Base-by-base conservation (phyloP, 2,888 invertebrate species). In the Pimpla rufipes region DNA sequence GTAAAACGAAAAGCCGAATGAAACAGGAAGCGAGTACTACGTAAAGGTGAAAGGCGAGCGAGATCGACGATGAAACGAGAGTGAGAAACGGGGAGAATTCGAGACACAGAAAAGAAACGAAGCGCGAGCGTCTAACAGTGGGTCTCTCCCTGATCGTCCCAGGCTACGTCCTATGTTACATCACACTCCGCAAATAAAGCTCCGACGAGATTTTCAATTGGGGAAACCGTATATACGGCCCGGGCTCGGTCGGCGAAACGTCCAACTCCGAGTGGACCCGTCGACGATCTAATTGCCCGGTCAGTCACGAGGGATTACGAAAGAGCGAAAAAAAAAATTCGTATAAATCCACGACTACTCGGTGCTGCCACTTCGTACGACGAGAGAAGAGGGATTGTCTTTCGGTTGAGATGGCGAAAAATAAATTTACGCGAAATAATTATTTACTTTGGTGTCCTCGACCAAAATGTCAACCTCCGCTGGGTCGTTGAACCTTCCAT, bases 131-230 rank as follows among this genome's bases (percentile, higher is more conserved):
- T 79, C 55, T 47, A 74, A 59, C 70, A 66, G 70, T 62, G 21
- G 64, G 68, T 55, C 45, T 55, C 45, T 78, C 71, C 29, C 29
- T 29, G 29, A 2, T 75, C 59, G 55, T 57, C 1, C 50, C 67
- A 40, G 70, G 70, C 76, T 81, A 35, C 21, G 55, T 66, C 29
- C 68, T 62, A 50, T 64, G 81, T 66, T 52, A 75, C 77, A 83
- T 81, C 84, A 79, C 78, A 84, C 85, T 85, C 81, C 70, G 79
- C 80, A 86, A 86, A 86, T 83, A 86, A 84, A 84, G 80, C 83
- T 59, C 73, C 67, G 67, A 83, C 76, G 84, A 85, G 86, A 83
- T 83, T 86, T 85, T 79, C 85, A 85, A 86, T 85, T 85, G 82
- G 79, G 6, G 79, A 84, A 85, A 81, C 79, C 78, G 67, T 83